Conservation (phyloP, 2,797 vertebrate species). For the Buceros bicornis region DNA sequence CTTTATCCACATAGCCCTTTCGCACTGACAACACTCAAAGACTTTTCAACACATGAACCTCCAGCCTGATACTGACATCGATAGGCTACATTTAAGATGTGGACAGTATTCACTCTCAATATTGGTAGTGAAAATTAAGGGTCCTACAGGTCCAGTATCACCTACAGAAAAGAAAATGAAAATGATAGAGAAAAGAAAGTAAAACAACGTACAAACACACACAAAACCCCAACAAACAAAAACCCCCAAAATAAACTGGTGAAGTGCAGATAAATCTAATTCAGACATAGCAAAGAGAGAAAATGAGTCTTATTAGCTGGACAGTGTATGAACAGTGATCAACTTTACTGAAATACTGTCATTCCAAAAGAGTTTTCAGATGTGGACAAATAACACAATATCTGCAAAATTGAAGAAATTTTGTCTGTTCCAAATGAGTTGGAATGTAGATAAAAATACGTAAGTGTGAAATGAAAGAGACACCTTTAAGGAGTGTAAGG, state of each 20-base stretch:
- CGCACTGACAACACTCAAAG: neutral
- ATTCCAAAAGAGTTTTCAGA: neutral
- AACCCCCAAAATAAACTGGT: rapidly evolving
- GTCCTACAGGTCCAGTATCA: neutral
- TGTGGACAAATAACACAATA: neutral
- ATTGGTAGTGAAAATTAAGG: neutral
- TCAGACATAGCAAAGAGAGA: neutral
- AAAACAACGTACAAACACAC: neutral
- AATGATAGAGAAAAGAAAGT: neutral
- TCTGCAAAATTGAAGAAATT: neutral
- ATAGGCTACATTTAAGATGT: neutral
- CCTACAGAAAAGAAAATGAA: neutral
- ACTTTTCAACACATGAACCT: neutral
- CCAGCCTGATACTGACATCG: neutral
- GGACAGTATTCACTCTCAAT: neutral
- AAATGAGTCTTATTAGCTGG: neutral
- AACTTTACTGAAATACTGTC: neutral
- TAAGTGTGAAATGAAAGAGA: neutral
- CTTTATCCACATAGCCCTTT: neutral
- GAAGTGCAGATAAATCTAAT: neutral
- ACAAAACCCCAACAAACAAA: neutral
- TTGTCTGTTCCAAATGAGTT: neutral
- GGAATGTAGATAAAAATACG: neutral
- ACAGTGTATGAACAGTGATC: neutral
- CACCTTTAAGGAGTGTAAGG: neutral